Percentiles rank a stretch among this genome's conserved stretches.
Evolutionary conservation across 2,888 invertebrate species (phyloP).

Genomic region (Drosophila aldrichi): DNA sequence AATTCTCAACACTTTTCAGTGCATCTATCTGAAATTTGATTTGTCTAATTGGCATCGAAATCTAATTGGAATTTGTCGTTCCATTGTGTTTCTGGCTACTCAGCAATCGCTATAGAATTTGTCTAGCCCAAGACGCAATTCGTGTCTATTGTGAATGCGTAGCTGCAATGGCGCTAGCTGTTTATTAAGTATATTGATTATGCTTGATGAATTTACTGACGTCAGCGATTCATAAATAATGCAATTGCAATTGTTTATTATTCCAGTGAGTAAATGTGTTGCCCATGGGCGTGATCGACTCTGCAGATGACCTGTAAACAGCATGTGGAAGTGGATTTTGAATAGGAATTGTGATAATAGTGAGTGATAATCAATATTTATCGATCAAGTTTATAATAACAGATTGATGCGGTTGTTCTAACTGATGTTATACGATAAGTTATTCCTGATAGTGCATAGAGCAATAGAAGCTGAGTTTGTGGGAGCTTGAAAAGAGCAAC

Average conservation of each 20-base stretch:
- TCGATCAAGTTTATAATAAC: not conserved
- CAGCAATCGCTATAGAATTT: not conserved
- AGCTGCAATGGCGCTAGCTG: not conserved
- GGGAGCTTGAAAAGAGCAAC: no score
- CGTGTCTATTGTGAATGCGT: not conserved
- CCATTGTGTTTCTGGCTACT: not conserved
- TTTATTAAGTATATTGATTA: constrained; percentile 11
- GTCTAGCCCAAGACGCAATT: not conserved
- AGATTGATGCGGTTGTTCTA: no score
- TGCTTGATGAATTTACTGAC: constrained; percentile 3
- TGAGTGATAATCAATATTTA: not conserved
- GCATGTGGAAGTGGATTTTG: not conserved
- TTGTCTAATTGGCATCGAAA: not conserved
- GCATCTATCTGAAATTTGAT: not conserved
- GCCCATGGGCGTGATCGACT: not conserved
- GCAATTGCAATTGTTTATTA: constrained; percentile 8
- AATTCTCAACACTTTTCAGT: not conserved
- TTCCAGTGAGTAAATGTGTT: not conserved
- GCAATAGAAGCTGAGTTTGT: not conserved
- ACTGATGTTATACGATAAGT: not conserved
- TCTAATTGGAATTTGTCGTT: not conserved
- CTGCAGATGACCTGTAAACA: not conserved
- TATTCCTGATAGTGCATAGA: not conserved
- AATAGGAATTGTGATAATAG: no score
- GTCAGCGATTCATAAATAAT: constrained; percentile 10